A percentile compares a stretch with the other conserved stretches of the same genome.
These are phyloP conservation scores for Dendrocincla fuliginosa DNA, from an alignment of 2,797 vertebrate genomes.

Conservation along the genomic window DNA sequence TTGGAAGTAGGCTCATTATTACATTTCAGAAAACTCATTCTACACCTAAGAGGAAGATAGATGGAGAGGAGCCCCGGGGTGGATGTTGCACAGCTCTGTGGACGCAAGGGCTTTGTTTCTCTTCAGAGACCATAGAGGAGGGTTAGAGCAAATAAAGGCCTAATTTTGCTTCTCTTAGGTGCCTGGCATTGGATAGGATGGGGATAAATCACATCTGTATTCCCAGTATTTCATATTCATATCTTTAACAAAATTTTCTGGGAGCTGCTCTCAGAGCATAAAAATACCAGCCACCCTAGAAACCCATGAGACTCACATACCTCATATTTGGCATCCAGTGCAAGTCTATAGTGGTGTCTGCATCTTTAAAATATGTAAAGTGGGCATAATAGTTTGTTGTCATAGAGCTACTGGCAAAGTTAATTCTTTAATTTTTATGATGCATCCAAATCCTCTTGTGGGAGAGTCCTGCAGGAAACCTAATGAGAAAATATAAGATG, in stretches of 20 bases:
- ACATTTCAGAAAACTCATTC: not conserved
- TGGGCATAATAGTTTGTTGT: not conserved
- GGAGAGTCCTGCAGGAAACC: not conserved
- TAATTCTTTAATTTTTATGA: conserved; percentile 28
- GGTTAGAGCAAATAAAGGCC: not conserved
- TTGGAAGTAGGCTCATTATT: not conserved
- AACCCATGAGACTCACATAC: not conserved
- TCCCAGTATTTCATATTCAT: not conserved
- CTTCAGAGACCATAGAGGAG: not conserved
- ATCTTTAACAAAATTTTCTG: not conserved
- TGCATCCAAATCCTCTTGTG: not conserved
- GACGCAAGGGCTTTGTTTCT: not conserved
- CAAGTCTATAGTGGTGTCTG: not conserved
- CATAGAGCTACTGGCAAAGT: not conserved
- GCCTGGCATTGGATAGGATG: not conserved
- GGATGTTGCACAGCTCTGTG: not conserved
- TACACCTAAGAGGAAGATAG: not conserved
- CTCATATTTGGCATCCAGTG: not conserved
- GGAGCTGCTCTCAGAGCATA: not conserved
- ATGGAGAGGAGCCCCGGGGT: not conserved
- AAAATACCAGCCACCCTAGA: not conserved
- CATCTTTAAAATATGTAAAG: not conserved
- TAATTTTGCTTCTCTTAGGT: not conserved
- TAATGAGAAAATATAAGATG: conserved; percentile 8
- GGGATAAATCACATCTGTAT: not conserved